Evolutionary conservation across 30 jellyfish, hydroid and myxozoan species (phyloP).

Genomic region (Nemopilema nomurai): DNA sequence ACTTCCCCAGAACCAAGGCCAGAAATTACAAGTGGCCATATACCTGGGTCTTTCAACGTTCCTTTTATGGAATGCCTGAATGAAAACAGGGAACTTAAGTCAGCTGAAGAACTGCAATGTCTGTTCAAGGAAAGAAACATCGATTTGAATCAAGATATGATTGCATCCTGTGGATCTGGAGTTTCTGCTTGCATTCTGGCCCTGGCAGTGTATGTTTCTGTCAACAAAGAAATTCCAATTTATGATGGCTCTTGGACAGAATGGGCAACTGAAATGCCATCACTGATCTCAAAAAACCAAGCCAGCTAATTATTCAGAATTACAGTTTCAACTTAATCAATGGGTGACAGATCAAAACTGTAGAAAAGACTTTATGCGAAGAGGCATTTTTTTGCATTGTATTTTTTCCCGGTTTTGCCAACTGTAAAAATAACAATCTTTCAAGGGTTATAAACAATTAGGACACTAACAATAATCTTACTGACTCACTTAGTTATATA

Average conservation of each 20-base stretch:
- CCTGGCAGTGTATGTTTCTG: conserved; percentile 36
- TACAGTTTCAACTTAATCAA: neutral
- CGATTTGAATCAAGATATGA: conserved; percentile 47
- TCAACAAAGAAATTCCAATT: conserved; percentile 74
- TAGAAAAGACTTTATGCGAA: too few species aligned
- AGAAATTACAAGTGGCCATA: conserved; percentile 83
- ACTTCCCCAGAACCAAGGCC: conserved; percentile 69
- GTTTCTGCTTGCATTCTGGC: conserved; percentile 85
- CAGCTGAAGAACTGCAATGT: conserved; percentile 39
- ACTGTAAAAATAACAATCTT: too few species aligned
- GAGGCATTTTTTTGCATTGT: too few species aligned
- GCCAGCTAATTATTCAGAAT: neutral
- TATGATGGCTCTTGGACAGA: conserved; percentile 97
- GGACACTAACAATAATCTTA: too few species aligned
- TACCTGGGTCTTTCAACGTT: conserved; percentile 69
- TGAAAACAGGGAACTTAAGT: conserved; percentile 49
- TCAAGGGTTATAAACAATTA: too few species aligned
- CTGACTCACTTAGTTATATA: too few species aligned
- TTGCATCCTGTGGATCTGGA: conserved; percentile 95
- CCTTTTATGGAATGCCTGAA: conserved; percentile 71
- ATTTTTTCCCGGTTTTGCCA: too few species aligned
- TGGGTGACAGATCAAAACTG: too few species aligned
- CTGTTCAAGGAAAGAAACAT: conserved; percentile 63
- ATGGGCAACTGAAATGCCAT: conserved; percentile 77
- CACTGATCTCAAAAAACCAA: neutral